Evolutionary conservation across 2,797 vertebrate genomes (phyloP).

Genomic region (Enteromius afrohamiltoni): DNA sequence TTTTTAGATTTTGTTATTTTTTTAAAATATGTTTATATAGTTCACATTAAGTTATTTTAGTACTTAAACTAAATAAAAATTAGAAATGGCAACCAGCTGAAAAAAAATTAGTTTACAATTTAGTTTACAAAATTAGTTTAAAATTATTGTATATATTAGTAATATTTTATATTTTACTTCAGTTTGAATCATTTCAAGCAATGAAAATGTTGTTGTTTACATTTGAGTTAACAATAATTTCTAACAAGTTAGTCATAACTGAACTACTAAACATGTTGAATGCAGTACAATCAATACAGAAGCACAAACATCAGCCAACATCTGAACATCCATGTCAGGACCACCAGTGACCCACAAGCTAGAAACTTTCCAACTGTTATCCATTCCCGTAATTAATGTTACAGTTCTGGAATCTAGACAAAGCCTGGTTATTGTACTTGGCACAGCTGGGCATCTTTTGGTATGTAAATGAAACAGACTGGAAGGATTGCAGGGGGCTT

Average conservation of each 20-base stretch:
- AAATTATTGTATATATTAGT: no score
- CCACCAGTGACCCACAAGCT: not conserved
- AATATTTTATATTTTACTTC: not conserved
- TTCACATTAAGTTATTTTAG: not conserved
- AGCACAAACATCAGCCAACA: not conserved
- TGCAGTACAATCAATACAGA: no score
- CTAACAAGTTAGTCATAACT: not conserved
- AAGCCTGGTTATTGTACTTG: slow-evolving; percentile 53
- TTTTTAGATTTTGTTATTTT: not conserved
- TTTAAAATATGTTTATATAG: not conserved
- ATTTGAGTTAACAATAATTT: not conserved
- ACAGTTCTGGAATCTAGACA: slow-evolving; percentile 53
- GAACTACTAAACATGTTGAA: no score
- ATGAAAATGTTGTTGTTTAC: not conserved
- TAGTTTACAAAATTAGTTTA: no score
- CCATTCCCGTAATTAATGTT: slow-evolving; percentile 34
- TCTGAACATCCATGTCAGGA: not conserved
- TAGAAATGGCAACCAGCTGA: not conserved
- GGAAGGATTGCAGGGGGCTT: slow-evolving; percentile 56
- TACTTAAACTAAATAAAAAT: not conserved
- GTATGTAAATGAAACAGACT: slow-evolving; percentile 67
- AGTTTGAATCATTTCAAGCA: not conserved
- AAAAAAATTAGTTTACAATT: not conserved
- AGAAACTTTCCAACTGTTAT: slow-evolving; percentile 19
- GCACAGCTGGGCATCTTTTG: slow-evolving; percentile 62